Evolutionary conservation across 2,797 vertebrate genomes (phyloP).

Genomic region (Hybognathus amarus): DNA sequence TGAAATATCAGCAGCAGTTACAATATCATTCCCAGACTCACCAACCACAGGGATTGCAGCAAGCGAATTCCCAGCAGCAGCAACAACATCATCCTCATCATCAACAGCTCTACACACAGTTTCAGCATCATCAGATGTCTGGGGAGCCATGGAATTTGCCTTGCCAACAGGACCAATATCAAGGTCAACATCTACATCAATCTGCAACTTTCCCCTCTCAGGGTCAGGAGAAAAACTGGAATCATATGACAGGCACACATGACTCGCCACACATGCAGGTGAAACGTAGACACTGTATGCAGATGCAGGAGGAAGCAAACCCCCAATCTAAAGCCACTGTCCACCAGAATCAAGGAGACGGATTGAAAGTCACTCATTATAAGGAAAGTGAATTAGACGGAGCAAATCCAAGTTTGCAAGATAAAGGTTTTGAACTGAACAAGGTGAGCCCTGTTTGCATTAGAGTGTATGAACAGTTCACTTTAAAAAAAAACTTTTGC

Average conservation of each 20-base stretch:
- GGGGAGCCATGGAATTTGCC: constrained; percentile 36
- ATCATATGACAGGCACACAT: constrained; percentile 10
- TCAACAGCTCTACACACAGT: constrained; percentile 46
- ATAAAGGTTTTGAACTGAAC: constrained; percentile 43
- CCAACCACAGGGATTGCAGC: constrained; percentile 46
- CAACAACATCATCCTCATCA: constrained; percentile 52
- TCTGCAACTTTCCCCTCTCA: not conserved
- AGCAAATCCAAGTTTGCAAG: not conserved
- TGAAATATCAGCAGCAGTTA: constrained; percentile 50
- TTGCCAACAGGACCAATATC: constrained; percentile 26
- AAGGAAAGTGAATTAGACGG: constrained; percentile 15
- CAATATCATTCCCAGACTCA: constrained; percentile 57
- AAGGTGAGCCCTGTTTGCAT: constrained; percentile 43
- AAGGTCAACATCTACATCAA: constrained; percentile 14
- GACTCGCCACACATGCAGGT: not conserved
- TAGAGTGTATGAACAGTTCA: not conserved
- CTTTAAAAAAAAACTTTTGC: no score
- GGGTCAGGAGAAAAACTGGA: constrained; percentile 26
- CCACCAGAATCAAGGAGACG: constrained; percentile 29
- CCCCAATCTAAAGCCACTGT: constrained; percentile 34
- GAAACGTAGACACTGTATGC: constrained; percentile 23
- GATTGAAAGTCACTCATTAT: not conserved
- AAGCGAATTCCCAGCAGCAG: constrained; percentile 46
- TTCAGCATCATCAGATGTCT: constrained; percentile 26
- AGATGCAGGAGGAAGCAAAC: constrained; percentile 34